A percentile compares a stretch with the other conserved stretches of the same genome.
phyloP scores from a whole-genome alignment of 2,888 invertebrate species.

The Bellardia bayeri region DNA sequence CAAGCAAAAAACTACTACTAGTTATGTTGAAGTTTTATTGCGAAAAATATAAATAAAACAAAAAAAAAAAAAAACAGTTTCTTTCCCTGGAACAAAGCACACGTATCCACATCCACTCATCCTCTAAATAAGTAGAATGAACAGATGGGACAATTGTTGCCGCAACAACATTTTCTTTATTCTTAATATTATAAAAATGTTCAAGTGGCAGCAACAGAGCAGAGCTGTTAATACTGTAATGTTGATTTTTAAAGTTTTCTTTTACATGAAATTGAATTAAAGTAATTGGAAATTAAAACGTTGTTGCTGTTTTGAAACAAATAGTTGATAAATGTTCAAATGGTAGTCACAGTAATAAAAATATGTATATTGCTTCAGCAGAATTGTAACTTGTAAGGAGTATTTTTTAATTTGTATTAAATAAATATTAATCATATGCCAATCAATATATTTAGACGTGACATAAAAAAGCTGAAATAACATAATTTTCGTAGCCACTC shows the following conservation, averaged over 20 bases:
- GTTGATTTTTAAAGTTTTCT: background rate
- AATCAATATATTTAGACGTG: no score
- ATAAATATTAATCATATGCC: background rate
- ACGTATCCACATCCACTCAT: background rate
- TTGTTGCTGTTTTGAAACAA: background rate
- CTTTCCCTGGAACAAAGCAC: background rate
- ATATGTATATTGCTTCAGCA: background rate
- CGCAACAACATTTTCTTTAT: background rate
- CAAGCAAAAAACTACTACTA: background rate
- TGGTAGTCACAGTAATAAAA: background rate
- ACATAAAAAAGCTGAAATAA: no score
- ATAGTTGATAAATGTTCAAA: background rate
- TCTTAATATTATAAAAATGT: background rate
- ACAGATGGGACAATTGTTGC: conserved; percentile 49
- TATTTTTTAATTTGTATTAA: background rate
- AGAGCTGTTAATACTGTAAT: background rate
- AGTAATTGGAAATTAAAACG: background rate
- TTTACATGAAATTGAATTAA: background rate
- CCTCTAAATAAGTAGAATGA: background rate
- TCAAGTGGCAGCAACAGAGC: background rate
- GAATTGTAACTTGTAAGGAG: background rate
- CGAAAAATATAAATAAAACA: background rate
- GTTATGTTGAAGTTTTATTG: conserved; percentile 16
- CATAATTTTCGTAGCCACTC: no score
- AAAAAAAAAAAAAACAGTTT: background rate